Evolutionary conservation across 2,113 vertebrate species (phyloP).

Genomic region (Brevimyrus niger): DNA sequence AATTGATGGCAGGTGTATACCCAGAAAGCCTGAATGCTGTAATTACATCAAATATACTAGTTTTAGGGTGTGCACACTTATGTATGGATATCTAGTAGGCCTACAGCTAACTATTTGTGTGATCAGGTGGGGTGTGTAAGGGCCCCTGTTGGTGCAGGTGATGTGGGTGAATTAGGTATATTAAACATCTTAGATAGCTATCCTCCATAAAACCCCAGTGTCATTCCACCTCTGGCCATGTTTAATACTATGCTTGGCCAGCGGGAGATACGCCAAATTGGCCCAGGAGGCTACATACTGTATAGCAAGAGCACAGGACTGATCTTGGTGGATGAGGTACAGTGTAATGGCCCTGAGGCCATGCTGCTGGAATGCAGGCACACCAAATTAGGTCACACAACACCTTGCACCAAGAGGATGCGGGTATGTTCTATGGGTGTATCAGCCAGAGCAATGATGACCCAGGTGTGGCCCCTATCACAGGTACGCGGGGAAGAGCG

Average conservation of each 20-base stretch:
- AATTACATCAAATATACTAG: too few relatives aligned
- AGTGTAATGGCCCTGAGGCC: conserved; percentile 62
- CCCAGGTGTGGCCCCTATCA: neutral
- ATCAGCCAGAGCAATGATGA: conserved; percentile 28
- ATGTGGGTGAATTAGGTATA: neutral
- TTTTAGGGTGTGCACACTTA: too few relatives aligned
- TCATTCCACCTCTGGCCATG: too few relatives aligned
- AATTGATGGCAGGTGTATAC: too few relatives aligned
- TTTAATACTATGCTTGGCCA: conserved; percentile 19
- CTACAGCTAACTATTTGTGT: neutral
- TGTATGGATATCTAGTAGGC: neutral
- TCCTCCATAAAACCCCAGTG: neutral
- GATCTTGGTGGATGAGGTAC: conserved; percentile 76
- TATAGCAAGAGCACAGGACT: conserved; percentile 48
- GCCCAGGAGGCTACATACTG: conserved; percentile 27
- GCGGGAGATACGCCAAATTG: conserved; percentile 44
- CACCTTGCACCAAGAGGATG: conserved; percentile 76
- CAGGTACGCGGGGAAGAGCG: conserved; percentile 30
- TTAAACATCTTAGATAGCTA: neutral
- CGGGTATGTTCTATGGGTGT: conserved; percentile 61
- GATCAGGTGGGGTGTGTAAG: neutral
- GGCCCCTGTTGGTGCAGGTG: neutral
- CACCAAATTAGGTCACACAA: conserved; percentile 73
- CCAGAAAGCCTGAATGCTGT: too few relatives aligned
- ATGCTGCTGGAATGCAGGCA: conserved; percentile 65